Base-by-base conservation (phyloP, 2,797 vertebrate species). In the Odontamblyopus lacepedii region DNA sequence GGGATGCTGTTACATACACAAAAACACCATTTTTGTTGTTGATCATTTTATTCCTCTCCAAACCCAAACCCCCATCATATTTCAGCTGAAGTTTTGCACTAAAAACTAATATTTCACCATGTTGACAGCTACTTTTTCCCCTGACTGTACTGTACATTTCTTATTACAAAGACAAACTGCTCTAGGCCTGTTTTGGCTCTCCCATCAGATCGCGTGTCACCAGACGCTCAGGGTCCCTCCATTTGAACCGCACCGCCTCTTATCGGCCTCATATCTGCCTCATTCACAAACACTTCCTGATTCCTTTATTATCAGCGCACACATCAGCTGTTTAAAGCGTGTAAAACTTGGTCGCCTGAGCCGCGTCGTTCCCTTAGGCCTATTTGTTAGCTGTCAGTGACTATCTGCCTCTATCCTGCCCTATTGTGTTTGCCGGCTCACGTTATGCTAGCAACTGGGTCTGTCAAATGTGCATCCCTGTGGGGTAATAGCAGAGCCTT, bases 381-480 rank as follows among this genome's bases (percentile, higher is more conserved):
- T 87, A 87, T 89, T 92, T 91, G 87, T 90, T 89, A 88, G 81
- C 85, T 87, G 90, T 91, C 89, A 89, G 60, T 75, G 84, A 87
- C 86, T 87, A 90, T 90, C 88, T 89, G 81, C 83, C 88, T 85
- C 81, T 73, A 84, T 87, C 81, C 76, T 64, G 71, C 70, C 63
- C 81, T 59, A 82, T 82, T 85, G 83, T 88, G 83, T 88, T 88
- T 79, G 80, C 84, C 71, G 77, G 81, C 80, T 88, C 81, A 70
- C 74, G 71, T 75, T 83, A 65, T 18, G 69, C 74, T 75, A 77
- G 74, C 68, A 88, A 89, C 77, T 75, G 84, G 78, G 88, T 86
- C 83, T 84, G 80, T 91, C 87, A 88, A 89, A 90, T 78, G 75
- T 72, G 78, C 32, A 48, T 87, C 83, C 88, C 91, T 15, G 44